Conservation (phyloP, 2,797 vertebrate genomes). For the Spinus olivaceus region DNA sequence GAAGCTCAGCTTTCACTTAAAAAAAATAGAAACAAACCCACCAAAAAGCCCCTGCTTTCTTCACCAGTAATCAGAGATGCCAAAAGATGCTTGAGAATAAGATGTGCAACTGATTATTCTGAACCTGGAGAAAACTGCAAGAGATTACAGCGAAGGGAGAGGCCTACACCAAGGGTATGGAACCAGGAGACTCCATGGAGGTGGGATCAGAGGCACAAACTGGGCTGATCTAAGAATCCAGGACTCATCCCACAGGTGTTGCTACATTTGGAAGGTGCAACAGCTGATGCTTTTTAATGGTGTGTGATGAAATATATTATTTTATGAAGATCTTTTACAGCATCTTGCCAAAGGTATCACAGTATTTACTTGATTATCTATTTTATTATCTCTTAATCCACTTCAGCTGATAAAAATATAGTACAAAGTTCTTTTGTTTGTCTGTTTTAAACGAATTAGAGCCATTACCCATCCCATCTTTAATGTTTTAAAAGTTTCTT, state of each 20-base stretch:
- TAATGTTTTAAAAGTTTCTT: background rate
- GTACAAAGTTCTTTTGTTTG: background rate
- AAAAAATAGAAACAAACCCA: background rate
- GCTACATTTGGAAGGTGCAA: background rate
- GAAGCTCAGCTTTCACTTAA: constrained; percentile 4
- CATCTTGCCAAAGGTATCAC: background rate
- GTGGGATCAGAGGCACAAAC: background rate
- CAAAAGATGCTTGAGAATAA: background rate
- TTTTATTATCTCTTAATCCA: background rate
- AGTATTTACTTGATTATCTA: background rate
- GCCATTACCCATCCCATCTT: background rate
- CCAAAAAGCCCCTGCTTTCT: background rate
- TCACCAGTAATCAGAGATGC: background rate
- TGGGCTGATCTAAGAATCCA: background rate
- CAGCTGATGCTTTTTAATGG: background rate
- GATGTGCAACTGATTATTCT: background rate
- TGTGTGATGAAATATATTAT: background rate
- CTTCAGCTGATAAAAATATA: background rate
- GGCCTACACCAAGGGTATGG: background rate
- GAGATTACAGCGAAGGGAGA: background rate
- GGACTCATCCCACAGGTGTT: background rate
- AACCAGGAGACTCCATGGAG: background rate
- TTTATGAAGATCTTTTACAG: background rate
- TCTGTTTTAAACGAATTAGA: background rate
- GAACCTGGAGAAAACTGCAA: background rate